Evolutionary conservation across 2,113 vertebrate species (phyloP), one percentile per base, ranked within the genome.

Genomic region (Empidonax traillii): DNA sequence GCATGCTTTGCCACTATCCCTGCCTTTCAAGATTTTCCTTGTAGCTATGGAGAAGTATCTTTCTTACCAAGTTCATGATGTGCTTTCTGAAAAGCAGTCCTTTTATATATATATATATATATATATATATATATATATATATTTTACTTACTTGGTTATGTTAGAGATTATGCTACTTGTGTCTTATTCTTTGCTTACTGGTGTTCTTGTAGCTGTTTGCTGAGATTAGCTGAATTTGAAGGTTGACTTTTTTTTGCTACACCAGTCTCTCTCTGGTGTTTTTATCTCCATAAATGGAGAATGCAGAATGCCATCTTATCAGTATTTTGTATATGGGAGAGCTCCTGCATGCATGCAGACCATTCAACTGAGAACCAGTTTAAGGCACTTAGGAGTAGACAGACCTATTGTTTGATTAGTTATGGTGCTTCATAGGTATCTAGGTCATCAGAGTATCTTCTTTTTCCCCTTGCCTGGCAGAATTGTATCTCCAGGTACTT

Each of bases 401-500:
- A 74, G 43, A 27, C 61, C 82, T 81, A 28, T 84, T 87, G 67
- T 90, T 87, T 92, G 79, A 46, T 94, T 33, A 86, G 44, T 74
- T 95, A 46, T 58, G 49, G 44, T 3, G 25, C 53, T 91, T 89
- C 66, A 5, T 74, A 89, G 74, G 53, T 94, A 89, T 92, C n/a
- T 93, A 66, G 88, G 92, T 90, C 92, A 92, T 81, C 44, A 53
- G 31, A 90, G 12, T 72, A 74, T 71, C n/a, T 67, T 62, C 17
- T 58, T 71, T 76, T 73, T 31, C 33, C 37, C 18, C 3, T 84
- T 94, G 27, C 3, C 28, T 72, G 31, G 14, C 76, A 88, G 79
- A 56, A 92, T 24, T 88, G 49, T 84, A 87, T 88, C 83, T 96
- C 87, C 68, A 52, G 88, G 75, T 94, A 65, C 73, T 96, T 72